Conservation (phyloP, 2,797 vertebrate species). For the Acestrorhynchus altus region DNA sequence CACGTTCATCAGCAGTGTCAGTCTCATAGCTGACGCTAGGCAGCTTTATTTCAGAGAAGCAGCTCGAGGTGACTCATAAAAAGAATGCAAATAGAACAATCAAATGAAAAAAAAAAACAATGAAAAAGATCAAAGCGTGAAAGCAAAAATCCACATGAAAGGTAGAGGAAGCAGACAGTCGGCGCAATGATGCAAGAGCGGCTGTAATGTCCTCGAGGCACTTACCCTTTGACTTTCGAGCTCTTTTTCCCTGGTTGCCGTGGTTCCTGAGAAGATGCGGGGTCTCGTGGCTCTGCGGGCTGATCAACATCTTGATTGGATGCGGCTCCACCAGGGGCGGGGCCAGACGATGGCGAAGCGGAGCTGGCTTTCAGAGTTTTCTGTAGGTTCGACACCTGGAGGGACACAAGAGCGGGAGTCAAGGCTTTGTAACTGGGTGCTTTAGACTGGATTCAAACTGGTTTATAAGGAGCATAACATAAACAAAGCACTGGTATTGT, state of each 20-base stretch:
- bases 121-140: conserved; percentile 3
- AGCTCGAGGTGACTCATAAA: not conserved
- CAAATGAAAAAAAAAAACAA: not conserved
- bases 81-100: not conserved
- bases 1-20: no score
- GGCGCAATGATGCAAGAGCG: not conserved
- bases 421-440: not conserved
- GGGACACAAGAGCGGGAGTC: not conserved
- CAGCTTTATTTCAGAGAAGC: not conserved
- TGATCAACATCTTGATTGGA: conserved; percentile 87
- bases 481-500: no score
- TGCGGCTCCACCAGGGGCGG: conserved; percentile 86
- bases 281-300: conserved; percentile 80
- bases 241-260: conserved; percentile 96
- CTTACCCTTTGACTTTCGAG: conserved; percentile 98
- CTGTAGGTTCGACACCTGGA: conserved; percentile 94
- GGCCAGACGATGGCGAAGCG: conserved; percentile 82
- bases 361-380: conserved; percentile 96
- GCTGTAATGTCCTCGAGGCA: conserved; percentile 7
- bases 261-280: conserved; percentile 91
- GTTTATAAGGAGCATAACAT: no score
- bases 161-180: not conserved
- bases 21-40: no score
- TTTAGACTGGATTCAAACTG: not conserved
- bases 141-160: not conserved